These are phyloP conservation scores for Cordilura impudica DNA, from an alignment of 2,888 invertebrate species.

Conservation along the genomic window DNA sequence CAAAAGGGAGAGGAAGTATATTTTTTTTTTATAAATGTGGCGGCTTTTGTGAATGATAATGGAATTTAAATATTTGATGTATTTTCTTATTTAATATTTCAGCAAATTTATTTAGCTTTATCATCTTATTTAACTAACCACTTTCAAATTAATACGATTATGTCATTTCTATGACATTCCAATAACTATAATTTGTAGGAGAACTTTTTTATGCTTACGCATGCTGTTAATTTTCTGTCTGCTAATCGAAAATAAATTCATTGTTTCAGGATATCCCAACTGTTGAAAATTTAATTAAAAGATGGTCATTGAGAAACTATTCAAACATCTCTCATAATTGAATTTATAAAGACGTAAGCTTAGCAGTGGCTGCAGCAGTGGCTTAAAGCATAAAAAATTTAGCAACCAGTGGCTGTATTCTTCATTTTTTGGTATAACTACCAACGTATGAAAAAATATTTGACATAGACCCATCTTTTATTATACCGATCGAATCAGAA, in stretches of 20 bases:
- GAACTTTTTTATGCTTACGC: conserved; percentile 52
- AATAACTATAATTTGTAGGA: neutral
- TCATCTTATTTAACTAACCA: neutral
- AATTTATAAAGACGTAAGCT: too few species aligned
- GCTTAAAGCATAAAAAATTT: too few species aligned
- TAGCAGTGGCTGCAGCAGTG: too few species aligned
- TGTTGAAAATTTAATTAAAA: neutral
- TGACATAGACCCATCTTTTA: too few species aligned
- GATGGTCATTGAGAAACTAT: neutral
- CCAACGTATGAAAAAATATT: too few species aligned
- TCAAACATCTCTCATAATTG: too few species aligned
- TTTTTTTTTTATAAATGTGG: neutral
- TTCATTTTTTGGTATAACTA: too few species aligned
- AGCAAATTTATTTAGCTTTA: neutral
- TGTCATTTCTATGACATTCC: conserved; percentile 45
- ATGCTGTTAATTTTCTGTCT: conserved; percentile 32
- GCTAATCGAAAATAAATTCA: conserved; percentile 34
- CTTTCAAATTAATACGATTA: conserved; percentile 18
- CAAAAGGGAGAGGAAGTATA: neutral
- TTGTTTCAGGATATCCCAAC: too few species aligned
- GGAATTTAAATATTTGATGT: neutral
- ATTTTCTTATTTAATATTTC: neutral
- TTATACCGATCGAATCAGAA: too few species aligned
- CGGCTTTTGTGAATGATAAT: neutral
- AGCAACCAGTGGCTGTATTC: too few species aligned